These are phyloP conservation scores for Acipenser ruthenus DNA, from an alignment of 2,797 vertebrate genomes.

Conservation along the genomic window DNA sequence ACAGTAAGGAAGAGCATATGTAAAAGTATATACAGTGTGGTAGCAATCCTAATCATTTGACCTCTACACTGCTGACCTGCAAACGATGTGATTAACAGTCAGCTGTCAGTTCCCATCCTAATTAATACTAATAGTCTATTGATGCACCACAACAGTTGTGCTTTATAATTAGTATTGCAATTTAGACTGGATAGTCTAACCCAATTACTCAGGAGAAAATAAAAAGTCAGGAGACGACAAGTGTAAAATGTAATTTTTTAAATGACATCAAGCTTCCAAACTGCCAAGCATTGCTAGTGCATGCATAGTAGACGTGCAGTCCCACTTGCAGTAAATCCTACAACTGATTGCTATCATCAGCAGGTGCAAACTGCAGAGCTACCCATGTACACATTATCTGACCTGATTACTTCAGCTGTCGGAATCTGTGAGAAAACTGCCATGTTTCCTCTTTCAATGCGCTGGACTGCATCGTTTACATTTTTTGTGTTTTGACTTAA, in stretches of 20 bases:
- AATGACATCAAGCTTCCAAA: conserved; percentile 48
- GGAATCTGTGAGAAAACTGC: conserved; percentile 84
- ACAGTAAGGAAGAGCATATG: too few species aligned
- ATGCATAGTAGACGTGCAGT: conserved; percentile 17
- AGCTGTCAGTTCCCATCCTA: conserved; percentile 89
- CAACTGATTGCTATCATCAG: conserved; percentile 80
- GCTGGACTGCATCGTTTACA: conserved; percentile 59
- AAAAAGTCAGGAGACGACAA: conserved; percentile 53
- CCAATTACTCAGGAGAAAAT: conserved; percentile 80
- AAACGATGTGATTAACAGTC: conserved; percentile 83
- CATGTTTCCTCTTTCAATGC: conserved; percentile 70
- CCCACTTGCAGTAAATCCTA: conserved; percentile 33
- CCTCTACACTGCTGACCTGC: conserved; percentile 70
- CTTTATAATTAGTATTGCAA: conserved; percentile 94
- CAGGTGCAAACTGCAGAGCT: conserved; percentile 77
- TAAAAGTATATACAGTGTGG: too few species aligned
- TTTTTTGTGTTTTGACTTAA: conserved; percentile 55
- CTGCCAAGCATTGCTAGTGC: background rate
- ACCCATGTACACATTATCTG: conserved; percentile 88
- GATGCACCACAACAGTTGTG: conserved; percentile 89
- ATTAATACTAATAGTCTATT: conserved; percentile 98
- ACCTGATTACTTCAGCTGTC: conserved; percentile 95
- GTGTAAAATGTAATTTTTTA: conserved; percentile 47
- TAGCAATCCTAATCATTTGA: conserved; percentile 51
- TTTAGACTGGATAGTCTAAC: conserved; percentile 78